phyloP scores from a whole-genome alignment of 1,140 invertebrate species.

The Nasonia longicornis region DNA sequence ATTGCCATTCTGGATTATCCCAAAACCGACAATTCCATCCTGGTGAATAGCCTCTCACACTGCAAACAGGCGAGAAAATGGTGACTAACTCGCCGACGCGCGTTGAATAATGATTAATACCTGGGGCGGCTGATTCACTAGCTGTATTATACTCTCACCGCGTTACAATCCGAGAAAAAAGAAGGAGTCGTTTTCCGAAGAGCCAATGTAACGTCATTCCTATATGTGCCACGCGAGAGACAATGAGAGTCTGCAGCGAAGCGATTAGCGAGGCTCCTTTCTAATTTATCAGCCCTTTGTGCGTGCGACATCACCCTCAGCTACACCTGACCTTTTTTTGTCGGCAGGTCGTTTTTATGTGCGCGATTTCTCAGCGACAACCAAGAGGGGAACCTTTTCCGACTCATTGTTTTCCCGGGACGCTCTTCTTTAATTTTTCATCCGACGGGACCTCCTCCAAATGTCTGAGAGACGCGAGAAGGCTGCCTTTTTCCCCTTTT shows the following conservation, averaged over 20 bases:
- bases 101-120: slow-evolving; percentile 38
- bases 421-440: slow-evolving; percentile 24
- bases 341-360: background rate
- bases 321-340: background rate
- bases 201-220: background rate
- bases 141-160: background rate
- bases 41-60: background rate
- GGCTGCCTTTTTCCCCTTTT: too few relatives aligned
- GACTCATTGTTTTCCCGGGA: slow-evolving; percentile 23
- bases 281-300: slow-evolving; percentile 39
- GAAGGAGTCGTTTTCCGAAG: background rate
- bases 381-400: background rate
- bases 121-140: slow-evolving; percentile 17
- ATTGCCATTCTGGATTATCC: slow-evolving; percentile 7
- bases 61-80: slow-evolving; percentile 6
- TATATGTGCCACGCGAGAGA: background rate
- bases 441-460: background rate
- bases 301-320: slow-evolving; percentile 22
- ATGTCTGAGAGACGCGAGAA: too few relatives aligned
- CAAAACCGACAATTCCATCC: slow-evolving; percentile 26
- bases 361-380: background rate
- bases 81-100: background rate
- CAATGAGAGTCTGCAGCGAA: background rate
- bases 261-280: slow-evolving; percentile 23
- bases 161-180: background rate